A percentile compares a stretch with the other conserved stretches of the same genome.
Evolutionary conservation across 2,888 invertebrate genomes (phyloP).

Genomic region (Philhelius pedissequus): DNA sequence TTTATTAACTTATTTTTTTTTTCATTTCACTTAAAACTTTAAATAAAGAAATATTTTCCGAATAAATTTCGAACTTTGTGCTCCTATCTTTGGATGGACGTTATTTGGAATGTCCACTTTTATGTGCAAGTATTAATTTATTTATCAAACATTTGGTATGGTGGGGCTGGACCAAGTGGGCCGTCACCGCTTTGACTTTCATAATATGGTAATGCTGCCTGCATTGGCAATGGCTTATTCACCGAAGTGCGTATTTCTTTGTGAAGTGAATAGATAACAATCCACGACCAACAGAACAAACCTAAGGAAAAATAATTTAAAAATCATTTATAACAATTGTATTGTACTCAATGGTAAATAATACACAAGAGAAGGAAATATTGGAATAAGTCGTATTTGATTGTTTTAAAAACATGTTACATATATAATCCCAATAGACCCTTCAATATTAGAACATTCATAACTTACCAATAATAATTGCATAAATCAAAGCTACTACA

Average conservation of each 20-base stretch:
- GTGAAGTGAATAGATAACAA: neutral
- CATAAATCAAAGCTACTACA: neutral
- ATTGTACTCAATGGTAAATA: neutral
- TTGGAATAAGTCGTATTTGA: too few species aligned
- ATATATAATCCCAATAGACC: too few species aligned
- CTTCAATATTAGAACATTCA: neutral
- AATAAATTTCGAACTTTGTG: too few species aligned
- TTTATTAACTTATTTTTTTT: too few species aligned
- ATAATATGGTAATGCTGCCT: neutral
- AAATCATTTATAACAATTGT: too few species aligned
- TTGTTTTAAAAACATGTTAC: too few species aligned
- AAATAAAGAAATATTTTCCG: too few species aligned
- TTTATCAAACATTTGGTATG: neutral
- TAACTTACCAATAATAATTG: neutral
- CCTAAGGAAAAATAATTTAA: neutral
- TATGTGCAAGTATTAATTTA: neutral
- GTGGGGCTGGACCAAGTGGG: neutral
- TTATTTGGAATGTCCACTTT: too few species aligned
- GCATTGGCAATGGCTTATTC: neutral
- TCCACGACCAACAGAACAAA: neutral
- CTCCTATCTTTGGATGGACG: too few species aligned
- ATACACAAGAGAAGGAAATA: neutral
- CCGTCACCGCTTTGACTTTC: neutral
- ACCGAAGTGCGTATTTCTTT: neutral
- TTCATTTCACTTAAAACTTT: too few species aligned